Base-by-base conservation (phyloP, 92 coral and sea anemone species). In the Nematostella vectensis region DNA sequence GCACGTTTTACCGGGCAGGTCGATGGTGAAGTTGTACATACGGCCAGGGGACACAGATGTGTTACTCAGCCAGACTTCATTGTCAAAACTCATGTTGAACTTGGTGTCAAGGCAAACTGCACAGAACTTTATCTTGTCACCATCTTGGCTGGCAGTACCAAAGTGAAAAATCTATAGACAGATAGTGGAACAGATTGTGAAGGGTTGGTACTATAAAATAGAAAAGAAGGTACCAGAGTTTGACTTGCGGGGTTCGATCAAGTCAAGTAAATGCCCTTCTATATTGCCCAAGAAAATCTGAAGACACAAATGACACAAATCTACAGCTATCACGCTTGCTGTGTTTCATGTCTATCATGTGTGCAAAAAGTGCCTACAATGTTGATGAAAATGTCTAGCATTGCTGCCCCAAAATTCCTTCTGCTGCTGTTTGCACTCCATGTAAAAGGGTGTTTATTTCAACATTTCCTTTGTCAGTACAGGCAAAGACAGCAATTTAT, bases 91-190 rank as follows among this genome's bases (percentile, higher is more conserved):
- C 95, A 85, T 81, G 70, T 81, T 69, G 48, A 85, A 71, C 31
- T 76, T 81, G 22, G 76, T 85, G 88, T 67, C 95, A 52, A 85
- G 47, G 28, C 95, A 85, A 15, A 85, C 70, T 1, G 95, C 95
- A 47, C 61, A 61, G 38, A 85, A 85, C 48, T 67, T 60, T 16
- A 85, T 70, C 12, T 38, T 39, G 48, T 63, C 29, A 18, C 81
- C 81, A 25, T 29, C 23, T 54, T 82, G 80, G 53, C 81, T 77
- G 2, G 95, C 89, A 26, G 77, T 85, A 17, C 95, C 95, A 67
- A 85, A 85, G 65, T 85, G 95, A 57, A 81, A 85, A 22, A 85
- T 85, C 95, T 85, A 64, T 10, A 22, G 21, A 36, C 65, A 31
- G 19, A 39, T 8, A 48, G 29, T 24, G 4, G 17, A 6, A 25